phyloP scores from a whole-genome alignment of 2,888 invertebrate genomes.

The Petrolisthes manimaculis region DNA sequence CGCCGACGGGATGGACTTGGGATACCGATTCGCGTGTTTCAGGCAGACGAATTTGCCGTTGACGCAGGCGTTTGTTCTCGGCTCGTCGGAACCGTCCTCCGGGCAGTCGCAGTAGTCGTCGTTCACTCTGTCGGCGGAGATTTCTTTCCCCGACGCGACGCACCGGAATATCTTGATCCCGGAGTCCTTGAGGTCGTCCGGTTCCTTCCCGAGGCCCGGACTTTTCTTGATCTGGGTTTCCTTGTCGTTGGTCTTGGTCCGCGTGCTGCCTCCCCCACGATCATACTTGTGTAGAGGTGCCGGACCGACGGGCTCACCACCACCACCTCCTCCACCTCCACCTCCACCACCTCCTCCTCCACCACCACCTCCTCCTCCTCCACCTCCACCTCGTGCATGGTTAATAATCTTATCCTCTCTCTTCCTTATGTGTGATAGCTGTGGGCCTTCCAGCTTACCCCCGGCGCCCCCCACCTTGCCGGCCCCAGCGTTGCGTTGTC shows the following conservation, averaged over 20 bases:
- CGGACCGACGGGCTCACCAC: no score
- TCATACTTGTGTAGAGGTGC: no score
- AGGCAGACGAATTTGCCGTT: constrained; percentile 68
- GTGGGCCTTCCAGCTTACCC: neutral
- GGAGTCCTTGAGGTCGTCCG: neutral
- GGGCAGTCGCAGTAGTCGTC: constrained; percentile 94
- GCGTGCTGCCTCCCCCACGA: no score
- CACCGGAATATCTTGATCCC: constrained; percentile 23
- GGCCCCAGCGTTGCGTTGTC: neutral
- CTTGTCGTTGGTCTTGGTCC: neutral
- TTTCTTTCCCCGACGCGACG: constrained; percentile 42
- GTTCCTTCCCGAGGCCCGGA: neutral
- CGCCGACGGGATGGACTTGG: constrained; percentile 68
- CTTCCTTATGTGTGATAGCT: neutral
- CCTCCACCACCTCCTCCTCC: no score
- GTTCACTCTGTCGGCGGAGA: constrained; percentile 78
- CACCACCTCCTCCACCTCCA: no score
- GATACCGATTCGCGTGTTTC: constrained; percentile 39
- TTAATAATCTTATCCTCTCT: neutral
- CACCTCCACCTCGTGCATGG: no score
- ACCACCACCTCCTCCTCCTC: no score
- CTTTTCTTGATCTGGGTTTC: neutral
- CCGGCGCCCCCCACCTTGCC: neutral
- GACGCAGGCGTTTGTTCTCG: constrained; percentile 72
- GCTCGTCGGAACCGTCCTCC: constrained; percentile 72